Evolutionary conservation across 92 coral and sea anemone genomes (phyloP).

Genomic region (Nematostella vectensis): DNA sequence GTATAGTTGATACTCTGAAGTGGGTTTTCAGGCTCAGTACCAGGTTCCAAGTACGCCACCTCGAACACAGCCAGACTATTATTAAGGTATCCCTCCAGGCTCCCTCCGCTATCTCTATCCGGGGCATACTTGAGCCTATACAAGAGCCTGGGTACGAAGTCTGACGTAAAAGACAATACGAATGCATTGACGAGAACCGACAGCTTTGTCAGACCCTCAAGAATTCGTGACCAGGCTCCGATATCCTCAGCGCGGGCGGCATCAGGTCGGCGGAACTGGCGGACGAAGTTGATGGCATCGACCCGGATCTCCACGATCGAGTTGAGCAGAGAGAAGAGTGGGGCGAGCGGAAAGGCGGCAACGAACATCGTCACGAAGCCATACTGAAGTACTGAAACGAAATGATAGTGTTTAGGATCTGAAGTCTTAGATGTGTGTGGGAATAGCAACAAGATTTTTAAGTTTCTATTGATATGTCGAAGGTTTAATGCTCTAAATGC

Average conservation of each 20-base stretch:
- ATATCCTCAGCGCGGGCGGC: constrained; percentile 65
- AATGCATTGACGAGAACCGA: constrained; percentile 69
- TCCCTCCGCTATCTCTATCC: constrained; percentile 47
- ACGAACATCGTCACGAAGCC: constrained; percentile 90
- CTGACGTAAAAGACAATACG: constrained; percentile 70
- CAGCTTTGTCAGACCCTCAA: constrained; percentile 45
- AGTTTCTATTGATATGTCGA: no score
- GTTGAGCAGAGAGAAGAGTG: constrained; percentile 63
- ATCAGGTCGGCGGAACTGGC: constrained; percentile 69
- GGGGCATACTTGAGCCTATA: constrained; percentile 50
- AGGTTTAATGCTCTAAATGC: no score
- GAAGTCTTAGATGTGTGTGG: no score
- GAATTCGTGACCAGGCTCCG: constrained; percentile 71
- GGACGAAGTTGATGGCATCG: constrained; percentile 82
- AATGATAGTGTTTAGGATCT: background rate
- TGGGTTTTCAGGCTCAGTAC: constrained; percentile 39
- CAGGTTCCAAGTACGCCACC: constrained; percentile 21
- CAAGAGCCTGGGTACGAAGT: constrained; percentile 68
- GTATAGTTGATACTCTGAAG: constrained; percentile 26
- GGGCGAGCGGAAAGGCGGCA: constrained; percentile 84
- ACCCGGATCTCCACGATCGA: constrained; percentile 65
- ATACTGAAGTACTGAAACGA: constrained; percentile 57
- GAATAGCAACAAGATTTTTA: no score
- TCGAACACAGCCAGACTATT: constrained; percentile 48
- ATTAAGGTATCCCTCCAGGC: constrained; percentile 54